Evolutionary conservation across 2,113 vertebrate genomes (phyloP).

Genomic region (Tenrec ecaudatus): DNA sequence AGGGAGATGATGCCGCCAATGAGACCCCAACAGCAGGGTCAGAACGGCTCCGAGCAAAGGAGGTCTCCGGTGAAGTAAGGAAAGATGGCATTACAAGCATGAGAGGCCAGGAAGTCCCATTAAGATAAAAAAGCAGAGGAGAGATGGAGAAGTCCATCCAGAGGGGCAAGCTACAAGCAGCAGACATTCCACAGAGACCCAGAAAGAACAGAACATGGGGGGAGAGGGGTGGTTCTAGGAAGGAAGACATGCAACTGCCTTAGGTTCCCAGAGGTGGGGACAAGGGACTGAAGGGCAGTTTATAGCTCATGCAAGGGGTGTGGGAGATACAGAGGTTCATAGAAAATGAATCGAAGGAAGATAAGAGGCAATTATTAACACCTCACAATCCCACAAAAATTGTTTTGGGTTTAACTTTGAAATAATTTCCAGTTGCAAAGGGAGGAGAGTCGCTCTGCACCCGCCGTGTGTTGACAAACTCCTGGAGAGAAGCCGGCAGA

Average conservation of each 20-base stretch:
- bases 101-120: too few relatives aligned
- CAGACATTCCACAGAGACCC: too few relatives aligned
- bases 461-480: neutral
- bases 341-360: slow-evolving; percentile 28
- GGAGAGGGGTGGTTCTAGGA: neutral
- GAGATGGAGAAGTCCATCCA: too few relatives aligned
- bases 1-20: too few relatives aligned
- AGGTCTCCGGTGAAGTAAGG: too few relatives aligned
- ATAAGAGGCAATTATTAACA: slow-evolving; percentile 8
- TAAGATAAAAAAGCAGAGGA: too few relatives aligned
- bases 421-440: neutral
- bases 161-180: too few relatives aligned
- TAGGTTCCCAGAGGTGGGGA: neutral
- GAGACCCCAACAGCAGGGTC: too few relatives aligned
- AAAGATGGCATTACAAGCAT: too few relatives aligned
- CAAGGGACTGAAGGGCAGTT: neutral
- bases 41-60: too few relatives aligned
- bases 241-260: neutral
- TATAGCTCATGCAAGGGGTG: neutral
- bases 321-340: neutral
- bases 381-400: neutral
- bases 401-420: neutral
- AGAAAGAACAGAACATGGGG: neutral
- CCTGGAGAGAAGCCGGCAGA: neutral
- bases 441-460: neutral